phyloP scores from a whole-genome alignment of 1,140 invertebrate genomes.

The Penaeus indicus region DNA sequence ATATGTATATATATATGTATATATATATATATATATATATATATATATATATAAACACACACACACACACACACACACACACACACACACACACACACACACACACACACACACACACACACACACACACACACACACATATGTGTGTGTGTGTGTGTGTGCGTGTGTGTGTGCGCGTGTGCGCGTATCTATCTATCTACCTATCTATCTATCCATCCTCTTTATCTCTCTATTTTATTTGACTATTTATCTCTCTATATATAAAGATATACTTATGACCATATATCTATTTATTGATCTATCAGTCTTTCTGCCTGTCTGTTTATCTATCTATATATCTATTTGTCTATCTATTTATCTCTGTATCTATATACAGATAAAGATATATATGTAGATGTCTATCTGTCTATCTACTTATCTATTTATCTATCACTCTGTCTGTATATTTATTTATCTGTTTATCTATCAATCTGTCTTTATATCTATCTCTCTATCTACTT shows the following conservation, averaged over 20 bases:
- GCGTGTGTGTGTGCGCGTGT: not conserved
- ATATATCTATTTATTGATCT: too few species aligned
- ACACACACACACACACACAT: not conserved
- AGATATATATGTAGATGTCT: constrained; percentile 25
- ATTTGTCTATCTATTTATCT: too few species aligned
- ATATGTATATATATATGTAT: constrained; percentile 9
- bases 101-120: not conserved
- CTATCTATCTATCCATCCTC: not conserved
- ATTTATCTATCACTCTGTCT: too few species aligned
- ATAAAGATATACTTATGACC: not conserved
- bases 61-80: constrained; percentile 13
- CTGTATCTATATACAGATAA: constrained; percentile 24
- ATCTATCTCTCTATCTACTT: too few species aligned
- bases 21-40: constrained; percentile 13
- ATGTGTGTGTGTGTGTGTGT: not conserved
- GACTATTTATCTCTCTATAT: not conserved
- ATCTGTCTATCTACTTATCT: too few species aligned
- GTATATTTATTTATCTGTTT: too few species aligned
- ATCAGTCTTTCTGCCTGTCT: too few species aligned
- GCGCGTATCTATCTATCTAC: not conserved
- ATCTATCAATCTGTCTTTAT: too few species aligned
- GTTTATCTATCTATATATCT: too few species aligned
- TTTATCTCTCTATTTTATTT: not conserved
- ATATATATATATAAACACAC: not conserved
- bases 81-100: constrained; percentile 21